These are phyloP conservation scores for Notodonta dromedarius DNA, from an alignment of 2,888 invertebrate species.

Conservation along the genomic window DNA sequence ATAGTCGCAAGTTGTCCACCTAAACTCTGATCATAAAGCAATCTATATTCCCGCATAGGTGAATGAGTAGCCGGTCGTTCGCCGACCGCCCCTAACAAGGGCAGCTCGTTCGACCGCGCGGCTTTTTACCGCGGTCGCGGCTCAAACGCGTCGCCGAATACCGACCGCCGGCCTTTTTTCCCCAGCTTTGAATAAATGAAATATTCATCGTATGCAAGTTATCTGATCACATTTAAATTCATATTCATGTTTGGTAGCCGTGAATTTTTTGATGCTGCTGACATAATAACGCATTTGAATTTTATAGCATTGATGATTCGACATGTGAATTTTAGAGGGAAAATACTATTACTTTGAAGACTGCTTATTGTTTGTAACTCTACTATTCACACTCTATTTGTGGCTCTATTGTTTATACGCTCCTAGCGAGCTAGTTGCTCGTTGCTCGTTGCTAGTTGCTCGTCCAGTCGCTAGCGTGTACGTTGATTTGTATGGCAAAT, in stretches of 20 bases:
- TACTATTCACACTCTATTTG: too few relatives aligned
- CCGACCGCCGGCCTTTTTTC: slow-evolving; percentile 49
- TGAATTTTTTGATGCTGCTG: slow-evolving; percentile 29
- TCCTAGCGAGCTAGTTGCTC: too few relatives aligned
- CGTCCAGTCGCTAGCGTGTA: too few relatives aligned
- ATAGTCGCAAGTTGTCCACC: too few relatives aligned
- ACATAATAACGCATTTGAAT: slow-evolving; percentile 33
- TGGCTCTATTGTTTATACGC: too few relatives aligned
- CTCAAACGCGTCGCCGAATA: slow-evolving; percentile 42
- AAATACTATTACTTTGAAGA: too few relatives aligned
- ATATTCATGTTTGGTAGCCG: slow-evolving; percentile 38
- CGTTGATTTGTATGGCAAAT: too few relatives aligned
- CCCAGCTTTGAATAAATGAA: slow-evolving; percentile 67
- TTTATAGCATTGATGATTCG: slow-evolving; percentile 15
- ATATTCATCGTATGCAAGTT: slow-evolving; percentile 65
- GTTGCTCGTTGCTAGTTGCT: too few relatives aligned
- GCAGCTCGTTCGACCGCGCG: slow-evolving; percentile 53
- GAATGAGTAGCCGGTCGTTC: too few relatives aligned
- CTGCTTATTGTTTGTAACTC: too few relatives aligned
- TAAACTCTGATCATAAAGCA: too few relatives aligned
- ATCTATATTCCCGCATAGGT: too few relatives aligned
- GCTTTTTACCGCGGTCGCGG: slow-evolving; percentile 51
- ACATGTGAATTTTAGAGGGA: background rate
- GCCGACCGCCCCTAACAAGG: slow-evolving; percentile 39
- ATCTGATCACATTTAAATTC: slow-evolving; percentile 36